phyloP scores from a whole-genome alignment of 2,113 vertebrate genomes.

The Numida meleagris region DNA sequence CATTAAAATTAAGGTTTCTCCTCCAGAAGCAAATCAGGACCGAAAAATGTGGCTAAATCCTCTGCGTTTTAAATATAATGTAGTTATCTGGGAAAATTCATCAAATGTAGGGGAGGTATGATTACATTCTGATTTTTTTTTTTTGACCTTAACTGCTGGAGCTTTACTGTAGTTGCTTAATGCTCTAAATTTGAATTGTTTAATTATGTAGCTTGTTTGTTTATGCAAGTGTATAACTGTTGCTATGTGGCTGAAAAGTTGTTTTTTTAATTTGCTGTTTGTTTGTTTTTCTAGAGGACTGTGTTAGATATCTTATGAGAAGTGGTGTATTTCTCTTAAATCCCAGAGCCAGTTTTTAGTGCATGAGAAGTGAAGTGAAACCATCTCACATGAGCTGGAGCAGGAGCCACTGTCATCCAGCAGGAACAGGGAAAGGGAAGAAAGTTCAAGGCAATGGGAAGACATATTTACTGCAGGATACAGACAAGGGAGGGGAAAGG shows the following conservation, averaged over 20 bases:
- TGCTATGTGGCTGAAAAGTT: neutral
- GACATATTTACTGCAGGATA: neutral
- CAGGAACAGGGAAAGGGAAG: neutral
- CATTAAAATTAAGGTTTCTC: conserved; percentile 53
- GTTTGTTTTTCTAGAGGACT: neutral
- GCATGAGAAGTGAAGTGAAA: neutral
- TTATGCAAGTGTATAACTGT: neutral
- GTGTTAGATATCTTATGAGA: neutral
- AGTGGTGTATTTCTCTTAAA: neutral
- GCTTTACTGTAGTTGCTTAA: neutral
- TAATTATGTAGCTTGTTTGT: neutral
- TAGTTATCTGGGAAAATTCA: conserved; percentile 71
- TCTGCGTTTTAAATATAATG: neutral
- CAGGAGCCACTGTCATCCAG: neutral
- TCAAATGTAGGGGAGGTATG: conserved; percentile 58
- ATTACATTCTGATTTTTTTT: neutral
- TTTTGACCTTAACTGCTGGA: neutral
- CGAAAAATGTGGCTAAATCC: conserved; percentile 47
- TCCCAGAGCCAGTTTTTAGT: neutral
- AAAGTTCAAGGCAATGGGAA: neutral
- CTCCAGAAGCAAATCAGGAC: conserved; percentile 47
- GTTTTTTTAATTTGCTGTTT: neutral
- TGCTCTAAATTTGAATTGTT: neutral
- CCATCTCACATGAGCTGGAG: neutral
- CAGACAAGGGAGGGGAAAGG: neutral